Conservation (phyloP, 2,113 vertebrate species). For the Hassar affinis region DNA sequence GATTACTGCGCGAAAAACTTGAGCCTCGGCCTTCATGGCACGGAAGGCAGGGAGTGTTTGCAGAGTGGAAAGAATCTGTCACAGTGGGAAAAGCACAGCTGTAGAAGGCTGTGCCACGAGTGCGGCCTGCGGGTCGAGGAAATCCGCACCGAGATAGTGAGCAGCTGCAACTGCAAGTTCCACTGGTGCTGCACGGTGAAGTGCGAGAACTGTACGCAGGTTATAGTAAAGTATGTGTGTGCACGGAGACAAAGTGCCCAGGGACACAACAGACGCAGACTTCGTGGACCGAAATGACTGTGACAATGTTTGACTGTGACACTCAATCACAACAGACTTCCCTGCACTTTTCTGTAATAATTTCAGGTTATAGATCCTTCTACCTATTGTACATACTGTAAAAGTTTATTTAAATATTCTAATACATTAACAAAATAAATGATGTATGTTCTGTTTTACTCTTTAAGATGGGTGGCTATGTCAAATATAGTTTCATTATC, state of each 20-base stretch:
- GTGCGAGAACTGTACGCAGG: conserved; percentile 85
- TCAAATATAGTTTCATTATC: background rate
- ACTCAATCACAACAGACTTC: background rate
- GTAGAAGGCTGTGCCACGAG: conserved; percentile 85
- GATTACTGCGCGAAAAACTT: conserved; percentile 87
- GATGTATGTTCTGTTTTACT: background rate
- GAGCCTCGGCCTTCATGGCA: conserved; percentile 87
- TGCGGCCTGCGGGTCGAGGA: conserved; percentile 87
- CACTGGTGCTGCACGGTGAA: conserved; percentile 95
- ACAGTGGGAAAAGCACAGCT: conserved; percentile 82
- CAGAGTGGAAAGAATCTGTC: conserved; percentile 75
- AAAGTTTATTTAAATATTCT: conserved; percentile 41
- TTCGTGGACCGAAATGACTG: conserved; percentile 68
- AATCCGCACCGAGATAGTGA: conserved; percentile 75
- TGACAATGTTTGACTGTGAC: background rate
- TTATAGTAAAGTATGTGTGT: conserved; percentile 84
- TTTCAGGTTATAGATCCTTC: background rate
- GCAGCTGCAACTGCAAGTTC: conserved; percentile 95
- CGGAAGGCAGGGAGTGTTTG: conserved; percentile 90
- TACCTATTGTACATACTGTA: conserved; percentile 30
- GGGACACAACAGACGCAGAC: conserved; percentile 57
- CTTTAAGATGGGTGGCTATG: background rate
- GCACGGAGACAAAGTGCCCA: conserved; percentile 59
- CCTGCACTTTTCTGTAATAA: conserved; percentile 37
- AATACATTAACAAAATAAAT: conserved; percentile 45